A percentile compares a stretch with the other conserved stretches of the same genome.
Conservation (phyloP, 2,797 vertebrate genomes). For the Leucoraja ocellata region DNA sequence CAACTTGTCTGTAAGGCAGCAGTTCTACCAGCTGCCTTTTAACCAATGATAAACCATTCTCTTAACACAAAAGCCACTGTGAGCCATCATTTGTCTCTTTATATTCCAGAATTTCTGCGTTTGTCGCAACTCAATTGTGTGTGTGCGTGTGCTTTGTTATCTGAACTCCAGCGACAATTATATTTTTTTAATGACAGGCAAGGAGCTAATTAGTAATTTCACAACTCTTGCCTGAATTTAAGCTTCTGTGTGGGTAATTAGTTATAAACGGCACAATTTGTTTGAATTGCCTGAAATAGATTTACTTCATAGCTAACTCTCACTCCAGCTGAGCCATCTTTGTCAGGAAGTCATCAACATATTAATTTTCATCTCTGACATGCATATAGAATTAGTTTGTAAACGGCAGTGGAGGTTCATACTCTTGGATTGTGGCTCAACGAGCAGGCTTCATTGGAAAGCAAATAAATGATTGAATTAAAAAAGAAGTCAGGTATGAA, state of each 20-base stretch:
- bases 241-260: conserved; percentile 17
- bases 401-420: background rate
- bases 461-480: background rate
- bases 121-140: background rate
- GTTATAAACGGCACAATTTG: conserved; percentile 29
- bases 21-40: no score
- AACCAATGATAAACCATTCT: background rate
- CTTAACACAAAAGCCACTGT: background rate
- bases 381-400: background rate
- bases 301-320: background rate
- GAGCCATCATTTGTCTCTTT: background rate
- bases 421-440: background rate
- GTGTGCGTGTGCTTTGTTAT: conserved; percentile 5
- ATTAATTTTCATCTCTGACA: conserved; percentile 20
- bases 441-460: background rate
- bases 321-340: conserved; percentile 10
- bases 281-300: conserved; percentile 30
- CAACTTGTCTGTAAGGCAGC: no score
- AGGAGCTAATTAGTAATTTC: conserved; percentile 23
- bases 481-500: background rate
- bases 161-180: background rate
- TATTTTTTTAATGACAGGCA: conserved; percentile 17
- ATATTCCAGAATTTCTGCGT: background rate
- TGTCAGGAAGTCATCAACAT: conserved; percentile 26
- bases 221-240: conserved; percentile 15